Conservation (phyloP, 2,888 invertebrate species). For the Epinotia ramella region DNA sequence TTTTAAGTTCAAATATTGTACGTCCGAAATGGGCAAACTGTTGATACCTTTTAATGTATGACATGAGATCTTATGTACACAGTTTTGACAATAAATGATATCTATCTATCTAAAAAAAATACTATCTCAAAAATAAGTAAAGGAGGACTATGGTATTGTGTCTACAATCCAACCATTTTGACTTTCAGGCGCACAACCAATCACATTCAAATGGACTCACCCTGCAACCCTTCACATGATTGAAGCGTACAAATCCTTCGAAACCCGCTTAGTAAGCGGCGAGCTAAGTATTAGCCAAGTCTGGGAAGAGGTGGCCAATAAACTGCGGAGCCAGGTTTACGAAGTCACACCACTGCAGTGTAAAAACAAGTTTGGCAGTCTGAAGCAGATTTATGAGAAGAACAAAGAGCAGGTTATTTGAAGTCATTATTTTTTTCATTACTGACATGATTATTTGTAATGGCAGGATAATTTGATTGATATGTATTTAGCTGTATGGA, state of each 20-base stretch:
- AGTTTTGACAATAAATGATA: too few species aligned
- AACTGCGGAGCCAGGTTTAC: not conserved
- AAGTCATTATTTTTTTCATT: too few species aligned
- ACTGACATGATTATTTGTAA: too few species aligned
- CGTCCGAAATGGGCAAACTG: too few species aligned
- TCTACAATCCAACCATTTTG: not conserved
- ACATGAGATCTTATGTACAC: too few species aligned
- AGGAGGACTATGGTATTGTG: not conserved
- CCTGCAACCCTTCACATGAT: slow-evolving; percentile 13
- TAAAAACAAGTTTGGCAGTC: slow-evolving; percentile 28
- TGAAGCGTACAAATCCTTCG: slow-evolving; percentile 18
- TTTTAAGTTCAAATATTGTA: too few species aligned
- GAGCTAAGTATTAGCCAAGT: slow-evolving; percentile 13
- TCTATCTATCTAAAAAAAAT: too few species aligned
- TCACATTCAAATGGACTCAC: slow-evolving; percentile 20
- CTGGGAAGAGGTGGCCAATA: slow-evolving; percentile 23
- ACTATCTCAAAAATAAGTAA: too few species aligned
- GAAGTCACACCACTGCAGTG: slow-evolving; percentile 13
- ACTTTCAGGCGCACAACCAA: slow-evolving; percentile 1
- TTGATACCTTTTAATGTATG: too few species aligned
- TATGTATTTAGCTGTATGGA: too few species aligned
- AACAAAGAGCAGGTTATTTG: slow-evolving; percentile 5
- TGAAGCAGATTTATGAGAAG: slow-evolving; percentile 33
- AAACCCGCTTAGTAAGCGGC: not conserved
- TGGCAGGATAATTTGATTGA: too few species aligned